Base-by-base conservation (phyloP, 2,113 vertebrate genomes). In the Mustela lutreola region DNA sequence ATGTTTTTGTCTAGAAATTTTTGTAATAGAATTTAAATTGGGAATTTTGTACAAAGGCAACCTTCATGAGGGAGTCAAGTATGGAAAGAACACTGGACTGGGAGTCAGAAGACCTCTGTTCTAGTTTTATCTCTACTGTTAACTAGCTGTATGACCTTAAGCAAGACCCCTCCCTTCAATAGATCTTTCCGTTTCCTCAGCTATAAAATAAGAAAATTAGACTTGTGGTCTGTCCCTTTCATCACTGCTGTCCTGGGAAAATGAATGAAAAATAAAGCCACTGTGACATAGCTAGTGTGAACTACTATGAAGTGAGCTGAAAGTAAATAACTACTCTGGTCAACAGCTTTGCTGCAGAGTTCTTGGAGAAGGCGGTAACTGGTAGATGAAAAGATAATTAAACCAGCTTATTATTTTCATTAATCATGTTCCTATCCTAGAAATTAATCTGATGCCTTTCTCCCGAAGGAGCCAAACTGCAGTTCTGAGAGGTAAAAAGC, bases 341-440 rank as follows among this genome's bases (percentile, higher is more conserved):
- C 73, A 97, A 97, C 6, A 97, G n/a, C 21, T 75, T 50, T 31
- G 28, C n/a, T 33, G 45, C 58, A 91, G 22, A 86, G 56, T 48
- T 76, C 71, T 91, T 97, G 95, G 79, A 86, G 85, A 85, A 96
- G 73, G 50, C 28, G 92, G 48, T 83, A 96, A 80, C 89, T 87
- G 45, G 56, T 96, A 91, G 67, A 73, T 86, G 65, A 80, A 95
- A 97, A 88, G 63, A 92, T 93, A 91, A 98, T 98, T 91, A 96
- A 91, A 90, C 42, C 18, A 75, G 89, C 11, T 94, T 90, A 93
- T 97, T 96, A 96, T 93, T 97, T 96, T 96, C 86, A 96, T 98
- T 96, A 96, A 95, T 95, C 86, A 89, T 84, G 48, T 76, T 60
- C n/a, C 31, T 83, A 83, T 58, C 62, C 78, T 91, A 92, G 62